A percentile compares a stretch with the other conserved stretches of the same genome.
Conservation (phyloP, 2,797 vertebrate species). For the Furcifer pardalis region DNA sequence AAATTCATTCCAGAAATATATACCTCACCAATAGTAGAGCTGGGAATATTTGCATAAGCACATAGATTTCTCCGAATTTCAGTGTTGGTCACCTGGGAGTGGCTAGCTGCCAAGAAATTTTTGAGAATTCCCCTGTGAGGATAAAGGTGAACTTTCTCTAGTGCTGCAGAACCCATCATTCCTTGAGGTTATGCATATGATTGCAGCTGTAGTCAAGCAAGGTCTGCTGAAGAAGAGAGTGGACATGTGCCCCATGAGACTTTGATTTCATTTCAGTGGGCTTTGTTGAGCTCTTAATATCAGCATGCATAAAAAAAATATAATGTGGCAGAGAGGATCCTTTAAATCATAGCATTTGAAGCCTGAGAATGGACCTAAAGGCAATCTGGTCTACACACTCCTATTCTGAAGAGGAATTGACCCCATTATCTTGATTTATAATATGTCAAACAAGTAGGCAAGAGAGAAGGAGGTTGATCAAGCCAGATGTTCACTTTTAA, state of each 20-base stretch:
- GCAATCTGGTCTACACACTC: neutral
- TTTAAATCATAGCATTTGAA: slow-evolving; percentile 15
- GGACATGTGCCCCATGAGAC: neutral
- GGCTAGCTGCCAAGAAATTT: slow-evolving; percentile 27
- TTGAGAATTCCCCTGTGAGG: slow-evolving; percentile 20
- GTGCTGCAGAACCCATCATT: slow-evolving; percentile 22
- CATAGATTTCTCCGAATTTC: slow-evolving; percentile 14
- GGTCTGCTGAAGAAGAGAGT: neutral
- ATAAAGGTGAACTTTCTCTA: slow-evolving; percentile 29
- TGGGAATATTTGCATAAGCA: slow-evolving; percentile 14
- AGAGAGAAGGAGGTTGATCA: neutral
- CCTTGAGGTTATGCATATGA: slow-evolving; percentile 29
- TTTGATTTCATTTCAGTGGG: slow-evolving; percentile 26
- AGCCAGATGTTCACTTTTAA: slow-evolving; percentile 14
- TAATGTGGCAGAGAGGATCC: neutral
- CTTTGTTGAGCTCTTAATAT: slow-evolving; percentile 18
- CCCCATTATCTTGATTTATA: slow-evolving; percentile 23
- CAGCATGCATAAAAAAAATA: slow-evolving; percentile 8
- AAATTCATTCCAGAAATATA: neutral
- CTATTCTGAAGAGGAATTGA: slow-evolving; percentile 7
- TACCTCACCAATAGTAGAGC: neutral
- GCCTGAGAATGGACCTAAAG: neutral
- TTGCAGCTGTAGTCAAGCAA: slow-evolving; percentile 23
- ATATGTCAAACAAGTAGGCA: neutral
- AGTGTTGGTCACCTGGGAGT: slow-evolving; percentile 32